A percentile compares a stretch with the other conserved stretches of the same genome.
Evolutionary conservation across 2,888 invertebrate genomes (phyloP).

Genomic region (Epistrophella euchroma): DNA sequence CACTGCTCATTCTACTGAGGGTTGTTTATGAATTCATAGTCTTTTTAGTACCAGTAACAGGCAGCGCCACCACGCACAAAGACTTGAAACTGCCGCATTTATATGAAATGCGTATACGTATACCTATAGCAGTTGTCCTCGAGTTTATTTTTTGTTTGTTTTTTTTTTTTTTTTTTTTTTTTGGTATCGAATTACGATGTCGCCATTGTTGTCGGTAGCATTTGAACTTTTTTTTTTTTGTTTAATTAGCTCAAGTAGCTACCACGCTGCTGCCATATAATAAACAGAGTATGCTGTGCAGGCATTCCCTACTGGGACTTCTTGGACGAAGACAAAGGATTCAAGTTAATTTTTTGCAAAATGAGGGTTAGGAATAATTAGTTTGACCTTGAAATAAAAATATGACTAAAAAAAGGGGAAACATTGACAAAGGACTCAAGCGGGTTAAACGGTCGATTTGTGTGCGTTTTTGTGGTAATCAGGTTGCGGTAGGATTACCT

Average conservation of each 20-base stretch:
- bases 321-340: slow-evolving; percentile 62
- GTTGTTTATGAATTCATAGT: background rate
- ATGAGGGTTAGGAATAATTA: slow-evolving; percentile 72
- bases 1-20: slow-evolving; percentile 41
- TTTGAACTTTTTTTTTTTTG: slow-evolving; percentile 54
- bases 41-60: background rate
- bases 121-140: background rate
- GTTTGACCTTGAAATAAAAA: slow-evolving; percentile 63
- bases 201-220: slow-evolving; percentile 64
- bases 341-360: slow-evolving; percentile 72
- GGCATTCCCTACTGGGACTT: slow-evolving; percentile 50
- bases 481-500: slow-evolving; percentile 44
- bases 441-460: slow-evolving; percentile 63
- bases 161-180: slow-evolving; percentile 12
- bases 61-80: slow-evolving; percentile 65
- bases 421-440: slow-evolving; percentile 39
- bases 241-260: slow-evolving; percentile 75
- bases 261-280: background rate
- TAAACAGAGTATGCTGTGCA: background rate
- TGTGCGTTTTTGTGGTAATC: slow-evolving; percentile 42
- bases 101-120: slow-evolving; percentile 59
- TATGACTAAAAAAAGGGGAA: slow-evolving; percentile 22
- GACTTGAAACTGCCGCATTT: slow-evolving; percentile 36
- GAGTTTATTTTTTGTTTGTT: slow-evolving; percentile 10
- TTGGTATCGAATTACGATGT: slow-evolving; percentile 67